phyloP scores from a whole-genome alignment of 2,888 invertebrate genomes.

The Cephus sareptanus region DNA sequence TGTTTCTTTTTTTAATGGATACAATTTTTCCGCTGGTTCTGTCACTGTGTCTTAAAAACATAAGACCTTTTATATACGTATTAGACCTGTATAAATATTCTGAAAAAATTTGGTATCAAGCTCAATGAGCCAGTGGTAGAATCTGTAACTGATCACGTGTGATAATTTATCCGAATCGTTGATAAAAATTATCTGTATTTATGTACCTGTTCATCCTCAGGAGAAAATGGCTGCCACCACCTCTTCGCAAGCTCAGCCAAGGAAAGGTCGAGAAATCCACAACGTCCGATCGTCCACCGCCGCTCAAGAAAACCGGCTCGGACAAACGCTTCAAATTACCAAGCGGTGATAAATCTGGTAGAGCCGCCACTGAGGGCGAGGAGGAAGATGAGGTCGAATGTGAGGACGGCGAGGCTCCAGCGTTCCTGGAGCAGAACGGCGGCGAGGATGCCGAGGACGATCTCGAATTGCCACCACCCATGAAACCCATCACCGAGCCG shows the following conservation, averaged over 20 bases:
- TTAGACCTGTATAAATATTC: not conserved
- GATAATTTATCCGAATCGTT: not conserved
- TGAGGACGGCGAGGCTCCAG: slow-evolving; percentile 50
- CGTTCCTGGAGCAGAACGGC: slow-evolving; percentile 67
- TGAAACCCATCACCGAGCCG: slow-evolving; percentile 91
- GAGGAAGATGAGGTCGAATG: slow-evolving; percentile 62
- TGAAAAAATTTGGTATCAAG: not conserved
- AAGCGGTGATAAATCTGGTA: slow-evolving; percentile 49
- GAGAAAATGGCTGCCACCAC: slow-evolving; percentile 90
- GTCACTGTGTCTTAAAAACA: not conserved
- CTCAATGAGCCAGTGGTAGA: not conserved
- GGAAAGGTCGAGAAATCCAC: slow-evolving; percentile 84
- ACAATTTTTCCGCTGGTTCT: not conserved
- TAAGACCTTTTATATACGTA: not conserved
- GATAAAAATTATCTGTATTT: not conserved
- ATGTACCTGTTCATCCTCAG: slow-evolving; percentile 65
- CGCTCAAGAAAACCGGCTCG: slow-evolving; percentile 82
- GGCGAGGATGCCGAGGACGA: slow-evolving; percentile 84
- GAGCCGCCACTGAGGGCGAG: slow-evolving; percentile 61
- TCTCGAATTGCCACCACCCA: slow-evolving; percentile 92
- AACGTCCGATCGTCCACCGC: slow-evolving; percentile 65
- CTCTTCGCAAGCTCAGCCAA: slow-evolving; percentile 88
- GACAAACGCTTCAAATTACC: slow-evolving; percentile 86
- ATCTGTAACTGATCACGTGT: not conserved
- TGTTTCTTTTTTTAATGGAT: not conserved